Conservation (phyloP, 2,113 vertebrate species). For the Scomber japonicus region DNA sequence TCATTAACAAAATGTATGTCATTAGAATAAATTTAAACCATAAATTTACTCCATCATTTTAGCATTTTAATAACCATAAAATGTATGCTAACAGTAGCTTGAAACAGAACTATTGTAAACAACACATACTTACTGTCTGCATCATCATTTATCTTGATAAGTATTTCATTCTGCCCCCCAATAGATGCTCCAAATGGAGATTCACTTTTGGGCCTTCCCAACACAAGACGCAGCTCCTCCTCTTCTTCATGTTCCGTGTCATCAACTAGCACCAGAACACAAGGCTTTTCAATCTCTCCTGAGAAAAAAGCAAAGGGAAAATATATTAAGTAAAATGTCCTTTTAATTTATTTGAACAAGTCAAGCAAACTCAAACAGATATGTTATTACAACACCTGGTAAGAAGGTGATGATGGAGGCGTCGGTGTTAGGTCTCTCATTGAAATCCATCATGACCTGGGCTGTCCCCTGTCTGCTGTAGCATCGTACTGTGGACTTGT, state of each 20-base stretch:
- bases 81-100: background rate
- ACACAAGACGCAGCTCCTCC: slow-evolving; percentile 93
- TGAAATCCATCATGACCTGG: slow-evolving; percentile 97
- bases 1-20: background rate
- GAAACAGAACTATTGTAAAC: background rate
- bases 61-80: too few species aligned
- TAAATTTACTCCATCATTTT: too few species aligned
- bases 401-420: slow-evolving; percentile 89
- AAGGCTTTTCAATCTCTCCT: slow-evolving; percentile 94
- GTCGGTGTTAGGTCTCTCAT: slow-evolving; percentile 94
- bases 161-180: slow-evolving; percentile 91
- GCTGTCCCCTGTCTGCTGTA: slow-evolving; percentile 95
- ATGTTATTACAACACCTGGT: slow-evolving; percentile 84
- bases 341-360: background rate
- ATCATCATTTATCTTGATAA: slow-evolving; percentile 92
- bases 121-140: slow-evolving; percentile 89
- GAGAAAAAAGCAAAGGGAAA: slow-evolving; percentile 28
- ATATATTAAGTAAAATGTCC: background rate
- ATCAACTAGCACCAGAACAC: slow-evolving; percentile 87
- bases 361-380: background rate
- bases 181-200: slow-evolving; percentile 92
- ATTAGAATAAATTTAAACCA: too few species aligned
- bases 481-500: slow-evolving; percentile 92
- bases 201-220: slow-evolving; percentile 91
- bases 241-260: slow-evolving; percentile 90